Base-by-base conservation (phyloP, 2,888 invertebrate species). In the Catotricha subobsoleta region DNA sequence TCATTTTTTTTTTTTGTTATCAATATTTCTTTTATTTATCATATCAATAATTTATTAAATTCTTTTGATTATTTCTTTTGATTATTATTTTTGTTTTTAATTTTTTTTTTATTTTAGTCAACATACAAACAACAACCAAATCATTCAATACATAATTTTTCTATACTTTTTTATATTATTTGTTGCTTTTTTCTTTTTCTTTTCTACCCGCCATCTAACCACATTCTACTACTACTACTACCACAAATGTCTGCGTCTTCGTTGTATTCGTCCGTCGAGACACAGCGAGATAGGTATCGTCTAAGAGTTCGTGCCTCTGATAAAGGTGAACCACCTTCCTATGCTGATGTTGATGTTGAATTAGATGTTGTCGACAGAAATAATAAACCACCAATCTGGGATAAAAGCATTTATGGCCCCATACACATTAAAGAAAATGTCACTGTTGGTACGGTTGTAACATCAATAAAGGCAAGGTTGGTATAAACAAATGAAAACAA, bases 371-470 rank as follows among this genome's bases (percentile, higher is more conserved):
- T 92, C 71, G 90, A 87, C 79, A 80, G 86, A 74, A 92, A 86
- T 80, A 91, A 87, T 82, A 92, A 88, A 79, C 92, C 84, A 69
- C 91, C 87, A 69, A 80, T 86, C 69, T 92, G 88, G 91, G 90
- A 86, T 74, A 76, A 76, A 71, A 79, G 76, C 71, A 77, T 86
- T 72, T 90, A 91, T 77, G 88, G 91, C 74, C 90, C 90, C 74
- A 87, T 87, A 75, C 82, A 83, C 80, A 86, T 91, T 78, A 83
- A 81, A 77, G 91, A 92, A 82, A 91, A 91, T 83, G 87, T 90
- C 78, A 88, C 88, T 79, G 87, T 91, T 77, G 90, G 91, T 79
- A 88, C 88, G 72, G 83, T 86, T 79, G 88, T 91, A 77, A 88
- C 88, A 74, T 82, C 87, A 73, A 83, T 91, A 72, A 90, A 90